Conservation (phyloP, 2,797 vertebrate species). For the Luscinia luscinia region DNA sequence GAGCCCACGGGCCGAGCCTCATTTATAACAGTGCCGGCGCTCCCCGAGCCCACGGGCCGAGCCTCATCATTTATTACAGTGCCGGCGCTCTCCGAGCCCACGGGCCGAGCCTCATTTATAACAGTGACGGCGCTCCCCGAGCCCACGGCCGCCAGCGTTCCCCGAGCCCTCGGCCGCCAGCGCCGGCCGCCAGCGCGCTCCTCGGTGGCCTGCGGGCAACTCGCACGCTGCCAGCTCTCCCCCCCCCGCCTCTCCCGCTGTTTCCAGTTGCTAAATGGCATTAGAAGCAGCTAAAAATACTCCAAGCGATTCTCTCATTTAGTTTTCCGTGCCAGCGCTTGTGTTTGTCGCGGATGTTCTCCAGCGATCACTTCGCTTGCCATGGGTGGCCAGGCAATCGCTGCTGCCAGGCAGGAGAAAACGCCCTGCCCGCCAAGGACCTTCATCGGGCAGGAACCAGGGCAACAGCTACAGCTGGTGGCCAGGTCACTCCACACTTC, state of each 20-base stretch:
- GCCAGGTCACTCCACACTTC: not conserved
- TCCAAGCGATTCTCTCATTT: not conserved
- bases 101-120: too few species aligned
- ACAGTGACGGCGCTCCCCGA: too few species aligned
- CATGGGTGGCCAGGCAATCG: not conserved
- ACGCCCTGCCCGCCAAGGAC: not conserved
- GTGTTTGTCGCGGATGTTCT: not conserved
- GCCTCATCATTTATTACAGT: too few species aligned
- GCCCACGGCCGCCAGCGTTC: too few species aligned
- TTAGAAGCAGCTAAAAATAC: constrained; percentile 62
- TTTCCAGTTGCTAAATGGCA: constrained; percentile 56
- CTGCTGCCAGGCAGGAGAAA: not conserved
- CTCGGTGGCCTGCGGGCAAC: not conserved
- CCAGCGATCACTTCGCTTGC: not conserved
- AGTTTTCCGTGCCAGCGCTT: constrained; percentile 3
- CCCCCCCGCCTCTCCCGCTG: not conserved
- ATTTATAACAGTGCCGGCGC: too few species aligned
- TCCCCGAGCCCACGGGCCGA: too few species aligned
- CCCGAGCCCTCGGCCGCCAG: not conserved
- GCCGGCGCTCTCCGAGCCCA: too few species aligned
- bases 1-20: too few species aligned
- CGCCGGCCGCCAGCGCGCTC: not conserved
- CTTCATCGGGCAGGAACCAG: rapidly evolving
- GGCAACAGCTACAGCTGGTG: not conserved
- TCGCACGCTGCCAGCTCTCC: not conserved